Base-by-base conservation (phyloP, 2,797 vertebrate species). In the Fistularia commersonii region DNA sequence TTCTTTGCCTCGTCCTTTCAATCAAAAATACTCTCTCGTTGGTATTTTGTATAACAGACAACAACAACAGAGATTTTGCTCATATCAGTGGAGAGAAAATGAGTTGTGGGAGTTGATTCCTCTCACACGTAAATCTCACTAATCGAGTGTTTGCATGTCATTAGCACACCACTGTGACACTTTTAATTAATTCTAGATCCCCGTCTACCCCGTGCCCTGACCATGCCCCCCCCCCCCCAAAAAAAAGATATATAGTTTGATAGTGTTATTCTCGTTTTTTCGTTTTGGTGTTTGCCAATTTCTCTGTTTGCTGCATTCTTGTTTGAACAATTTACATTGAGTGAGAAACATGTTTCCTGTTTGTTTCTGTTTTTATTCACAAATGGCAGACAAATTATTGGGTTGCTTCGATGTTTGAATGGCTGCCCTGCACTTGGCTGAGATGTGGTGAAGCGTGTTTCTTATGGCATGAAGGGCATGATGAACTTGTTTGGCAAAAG, bases 101-200 rank as follows among this genome's bases (percentile, higher is more conserved):
- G 76, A 87, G 66, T 82, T 82, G 79, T 72, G 73, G 81, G 74
- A 79, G 69, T 77, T 75, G 77, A 84, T 85, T 87, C 74, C 56
- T 82, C 71, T 70, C 77, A 81, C 85, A 82, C 80, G 79, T 74
- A 78, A 72, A 77, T 73, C 80, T 82, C 74, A 56, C 81, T 86
- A 83, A 88, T 87, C 66, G 66, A 45, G 72, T 64, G 76, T 64
- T 78, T 79, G 76, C 56, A 49, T 83, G 76, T 83, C 79, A 85
- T 76, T 57, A 69, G 70, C 64, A 8, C 77, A 64, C 81, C 72
- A 79, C 80, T 79, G 80, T 76, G 76, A 83, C 76, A 78, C 76
- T 82, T 86, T 87, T 84, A 89, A 86, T 89, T 86, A 86, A 87
- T 86, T 81, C 76, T 71, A 72, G 66, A 63, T 66, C 70, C 76